Evolutionary conservation across 2,113 vertebrate genomes (phyloP).

Genomic region (Rhynchopsitta pachyrhyncha): DNA sequence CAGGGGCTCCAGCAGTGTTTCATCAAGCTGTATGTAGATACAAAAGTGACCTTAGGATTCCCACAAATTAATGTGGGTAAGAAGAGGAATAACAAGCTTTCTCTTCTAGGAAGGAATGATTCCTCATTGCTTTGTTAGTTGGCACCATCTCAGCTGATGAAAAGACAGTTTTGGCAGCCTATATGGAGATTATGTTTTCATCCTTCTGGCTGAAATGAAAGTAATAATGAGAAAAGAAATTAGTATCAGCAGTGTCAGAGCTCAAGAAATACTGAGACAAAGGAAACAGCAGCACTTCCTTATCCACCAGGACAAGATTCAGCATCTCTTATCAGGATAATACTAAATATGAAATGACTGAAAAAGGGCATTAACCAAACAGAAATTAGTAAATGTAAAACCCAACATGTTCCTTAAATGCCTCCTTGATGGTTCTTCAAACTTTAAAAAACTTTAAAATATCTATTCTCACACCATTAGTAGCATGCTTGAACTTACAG

Average conservation of each 20-base stretch:
- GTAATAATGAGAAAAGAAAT: not conserved
- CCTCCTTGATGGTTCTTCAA: not conserved
- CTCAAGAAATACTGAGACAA: not conserved
- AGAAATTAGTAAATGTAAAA: not conserved
- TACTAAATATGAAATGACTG: not conserved
- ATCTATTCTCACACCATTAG: not conserved
- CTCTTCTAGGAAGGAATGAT: not conserved
- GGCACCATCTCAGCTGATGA: not conserved
- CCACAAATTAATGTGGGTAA: not conserved
- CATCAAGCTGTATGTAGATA: not conserved
- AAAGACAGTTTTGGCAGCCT: slow-evolving; percentile 15
- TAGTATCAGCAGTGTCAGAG: not conserved
- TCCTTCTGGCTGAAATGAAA: slow-evolving; percentile 2
- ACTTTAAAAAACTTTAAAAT: not conserved
- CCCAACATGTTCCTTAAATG: not conserved
- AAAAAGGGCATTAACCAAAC: not conserved
- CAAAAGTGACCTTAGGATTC: not conserved
- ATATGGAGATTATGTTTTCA: not conserved
- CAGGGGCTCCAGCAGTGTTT: not conserved
- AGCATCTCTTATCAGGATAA: not conserved
- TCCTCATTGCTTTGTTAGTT: not conserved
- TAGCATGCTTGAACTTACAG: not conserved
- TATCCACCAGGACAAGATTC: not conserved
- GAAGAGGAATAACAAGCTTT: not conserved
- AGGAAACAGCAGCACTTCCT: not conserved